Evolutionary conservation across 2,113 vertebrate species (phyloP).

Genomic region (Globicephala melas): DNA sequence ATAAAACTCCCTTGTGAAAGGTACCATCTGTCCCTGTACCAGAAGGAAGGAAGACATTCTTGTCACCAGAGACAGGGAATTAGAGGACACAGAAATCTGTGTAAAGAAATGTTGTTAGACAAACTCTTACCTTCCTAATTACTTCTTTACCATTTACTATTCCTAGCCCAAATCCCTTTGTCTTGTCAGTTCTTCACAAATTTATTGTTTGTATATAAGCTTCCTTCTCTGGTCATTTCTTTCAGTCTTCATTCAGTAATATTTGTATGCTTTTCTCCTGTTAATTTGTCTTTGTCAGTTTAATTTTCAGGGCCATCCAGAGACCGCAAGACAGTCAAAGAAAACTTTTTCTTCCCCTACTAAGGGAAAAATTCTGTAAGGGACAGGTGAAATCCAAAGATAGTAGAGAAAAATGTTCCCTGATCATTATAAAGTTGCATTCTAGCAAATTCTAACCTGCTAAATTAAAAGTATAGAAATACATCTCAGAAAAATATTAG

Average conservation of each 20-base stretch:
- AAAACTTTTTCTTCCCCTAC: not conserved
- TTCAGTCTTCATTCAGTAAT: not conserved
- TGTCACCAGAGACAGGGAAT: no score
- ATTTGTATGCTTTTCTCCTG: not conserved
- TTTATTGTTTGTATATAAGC: not conserved
- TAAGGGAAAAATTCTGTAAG: not conserved
- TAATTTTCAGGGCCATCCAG: not conserved
- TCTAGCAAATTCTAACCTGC: not conserved
- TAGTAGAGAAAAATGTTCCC: not conserved
- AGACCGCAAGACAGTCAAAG: not conserved
- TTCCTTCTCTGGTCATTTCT: not conserved
- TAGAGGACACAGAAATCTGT: no score
- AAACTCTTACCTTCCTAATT: no score
- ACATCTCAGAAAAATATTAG: not conserved
- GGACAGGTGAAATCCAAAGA: not conserved
- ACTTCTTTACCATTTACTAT: no score
- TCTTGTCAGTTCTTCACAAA: not conserved
- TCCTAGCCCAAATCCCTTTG: no score
- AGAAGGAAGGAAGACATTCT: no score
- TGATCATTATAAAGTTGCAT: conserved; percentile 5
- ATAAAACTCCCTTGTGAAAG: no score
- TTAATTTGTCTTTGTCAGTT: not conserved
- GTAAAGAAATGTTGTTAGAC: no score
- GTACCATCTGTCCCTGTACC: no score
- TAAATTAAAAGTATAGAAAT: not conserved